phyloP scores from a whole-genome alignment of 2,888 invertebrate species.

The Xanthorhoe designata region DNA sequence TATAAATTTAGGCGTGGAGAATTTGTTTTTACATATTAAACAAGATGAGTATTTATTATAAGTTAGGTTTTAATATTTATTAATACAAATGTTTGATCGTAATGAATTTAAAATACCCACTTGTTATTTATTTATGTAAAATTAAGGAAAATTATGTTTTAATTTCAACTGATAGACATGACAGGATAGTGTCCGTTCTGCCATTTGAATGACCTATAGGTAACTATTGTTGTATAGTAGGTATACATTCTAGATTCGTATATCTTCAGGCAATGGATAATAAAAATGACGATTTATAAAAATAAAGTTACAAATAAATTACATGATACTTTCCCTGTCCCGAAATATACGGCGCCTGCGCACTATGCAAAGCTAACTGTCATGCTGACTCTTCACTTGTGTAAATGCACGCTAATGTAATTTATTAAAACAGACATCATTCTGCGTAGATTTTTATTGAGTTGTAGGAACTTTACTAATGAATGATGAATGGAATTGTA shows the following conservation, averaged over 20 bases:
- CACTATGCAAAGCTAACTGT: conserved; percentile 46
- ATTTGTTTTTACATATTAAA: background rate
- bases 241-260: too few relatives aligned
- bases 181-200: background rate
- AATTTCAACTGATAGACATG: background rate
- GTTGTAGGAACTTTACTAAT: conserved; percentile 18
- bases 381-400: conserved; percentile 35
- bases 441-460: conserved; percentile 27
- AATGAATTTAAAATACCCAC: background rate
- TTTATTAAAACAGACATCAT: conserved; percentile 46
- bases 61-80: conserved; percentile 4
- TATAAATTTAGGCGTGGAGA: conserved; percentile 7
- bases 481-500: conserved; percentile 13
- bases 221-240: too few relatives aligned
- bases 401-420: conserved; percentile 54
- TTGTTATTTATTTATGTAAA: background rate
- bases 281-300: background rate
- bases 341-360: conserved; percentile 54
- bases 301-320: background rate
- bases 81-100: background rate
- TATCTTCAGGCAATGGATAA: background rate
- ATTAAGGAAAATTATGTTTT: background rate
- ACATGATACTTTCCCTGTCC: conserved; percentile 40
- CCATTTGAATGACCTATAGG: too few relatives aligned
- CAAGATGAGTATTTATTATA: background rate